Evolutionary conservation across 2,113 vertebrate species (phyloP).

Genomic region (Urocolius indicus): DNA sequence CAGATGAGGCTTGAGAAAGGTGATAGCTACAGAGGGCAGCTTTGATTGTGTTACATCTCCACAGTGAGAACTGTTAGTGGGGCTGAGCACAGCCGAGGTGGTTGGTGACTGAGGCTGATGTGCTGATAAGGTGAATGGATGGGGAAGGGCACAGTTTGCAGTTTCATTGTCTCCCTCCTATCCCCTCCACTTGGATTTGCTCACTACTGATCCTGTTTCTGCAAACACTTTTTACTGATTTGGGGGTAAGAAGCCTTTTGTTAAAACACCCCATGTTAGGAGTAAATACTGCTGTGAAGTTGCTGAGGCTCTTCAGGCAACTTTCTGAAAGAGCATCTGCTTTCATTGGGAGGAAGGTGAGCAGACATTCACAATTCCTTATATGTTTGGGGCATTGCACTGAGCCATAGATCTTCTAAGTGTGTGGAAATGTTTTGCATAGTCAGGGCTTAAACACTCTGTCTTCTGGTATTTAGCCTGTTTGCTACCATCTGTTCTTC

Average conservation of each 20-base stretch:
- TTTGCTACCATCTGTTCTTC: background rate
- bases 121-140: background rate
- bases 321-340: background rate
- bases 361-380: background rate
- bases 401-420: background rate
- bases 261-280: background rate
- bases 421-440: background rate
- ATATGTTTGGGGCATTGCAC: background rate
- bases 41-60: background rate
- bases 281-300: background rate
- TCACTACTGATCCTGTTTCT: background rate
- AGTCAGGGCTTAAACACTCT: background rate
- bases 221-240: background rate
- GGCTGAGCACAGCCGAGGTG: background rate
- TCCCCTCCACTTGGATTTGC: background rate
- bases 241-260: background rate
- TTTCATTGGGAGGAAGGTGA: background rate
- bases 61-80: background rate
- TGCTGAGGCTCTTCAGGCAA: background rate
- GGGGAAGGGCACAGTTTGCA: slow-evolving; percentile 34
- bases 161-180: slow-evolving; percentile 31
- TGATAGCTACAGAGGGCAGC: background rate
- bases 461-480: background rate
- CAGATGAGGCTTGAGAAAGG: background rate
- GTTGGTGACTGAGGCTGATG: background rate